Base-by-base conservation (phyloP, 2,797 vertebrate genomes). In the Melanotaenia maccullochi region DNA sequence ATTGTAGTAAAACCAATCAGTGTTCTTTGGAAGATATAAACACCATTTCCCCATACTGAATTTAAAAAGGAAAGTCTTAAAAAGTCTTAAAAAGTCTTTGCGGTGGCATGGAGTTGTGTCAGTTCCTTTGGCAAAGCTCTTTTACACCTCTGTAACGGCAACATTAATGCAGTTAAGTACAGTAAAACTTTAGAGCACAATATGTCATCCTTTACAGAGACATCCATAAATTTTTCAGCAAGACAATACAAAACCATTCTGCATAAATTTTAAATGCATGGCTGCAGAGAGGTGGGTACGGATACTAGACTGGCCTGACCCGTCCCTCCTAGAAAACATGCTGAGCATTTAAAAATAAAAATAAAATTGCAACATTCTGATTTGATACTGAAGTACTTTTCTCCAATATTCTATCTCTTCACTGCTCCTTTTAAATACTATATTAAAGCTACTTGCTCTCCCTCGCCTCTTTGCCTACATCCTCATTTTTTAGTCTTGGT, bases 371-470 rank as follows among this genome's bases (percentile, higher is more conserved):
- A 47, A 40, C 38, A 47, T 52, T 51, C 52, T 28, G 1, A 5
- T 16, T 55, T 13, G 3, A 12, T 14, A 14, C 7, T 30, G 25
- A 16, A 28, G 25, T 55, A 28, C 25, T 28, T 78, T 76, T 52
- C 49, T 61, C 24, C 67, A 13, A 44, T 78, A 65, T 69, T 78
- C 59, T 51, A 58, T 42, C 58, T 78, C 30, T 47, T 33, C 72
- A 73, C 69, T 57, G 18, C 49, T 35, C 18, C 74, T 68, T 76
- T 68, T 58, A 32, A 49, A 60, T 22, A 9, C 11, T 12, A 18
- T 55, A 49, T 3, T 16, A 8, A 47, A 60, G 38, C 24, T 35
- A 13, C 54, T 51, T 74, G 62, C 33, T 68, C 65, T 44, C 18
- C 59, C 49, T 33, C 68, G 47, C 14, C 60, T 44, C 59, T 49